A percentile compares a stretch with the other conserved stretches of the same genome.
Conservation (phyloP, 2,113 vertebrate genomes). For the Ameiurus melas region DNA sequence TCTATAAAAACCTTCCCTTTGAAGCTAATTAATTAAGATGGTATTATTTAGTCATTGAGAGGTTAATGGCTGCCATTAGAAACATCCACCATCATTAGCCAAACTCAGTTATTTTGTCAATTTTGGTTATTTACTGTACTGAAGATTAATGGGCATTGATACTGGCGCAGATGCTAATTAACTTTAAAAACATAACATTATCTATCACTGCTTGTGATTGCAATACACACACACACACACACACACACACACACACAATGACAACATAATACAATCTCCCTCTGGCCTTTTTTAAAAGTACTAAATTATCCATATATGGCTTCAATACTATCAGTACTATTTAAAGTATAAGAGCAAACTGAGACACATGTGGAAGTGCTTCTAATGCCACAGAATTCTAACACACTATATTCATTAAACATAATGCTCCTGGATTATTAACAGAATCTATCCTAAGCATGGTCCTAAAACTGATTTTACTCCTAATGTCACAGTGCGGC, state of each 20-base stretch:
- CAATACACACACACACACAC: conserved; percentile 53
- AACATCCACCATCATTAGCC: conserved; percentile 91
- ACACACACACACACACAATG: conserved; percentile 53
- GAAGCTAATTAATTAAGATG: conserved; percentile 81
- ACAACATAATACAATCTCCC: not conserved
- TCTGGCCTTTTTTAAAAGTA: not conserved
- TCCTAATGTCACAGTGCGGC: no score
- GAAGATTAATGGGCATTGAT: conserved; percentile 94
- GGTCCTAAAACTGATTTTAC: no score
- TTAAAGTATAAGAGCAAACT: no score
- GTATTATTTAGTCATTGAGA: conserved; percentile 86
- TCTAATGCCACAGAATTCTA: no score
- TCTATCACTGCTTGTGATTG: conserved; percentile 85
- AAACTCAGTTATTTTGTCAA: conserved; percentile 98
- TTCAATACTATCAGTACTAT: not conserved
- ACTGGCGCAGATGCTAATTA: conserved; percentile 91
- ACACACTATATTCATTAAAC: no score
- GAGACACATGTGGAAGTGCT: no score
- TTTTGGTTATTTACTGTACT: conserved; percentile 95
- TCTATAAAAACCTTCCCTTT: conserved; percentile 76
- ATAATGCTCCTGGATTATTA: no score
- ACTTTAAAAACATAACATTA: conserved; percentile 98
- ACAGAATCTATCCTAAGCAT: no score
- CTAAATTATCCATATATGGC: not conserved
- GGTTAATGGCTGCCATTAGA: conserved; percentile 88